phyloP scores from a whole-genome alignment of 2,888 invertebrate genomes.

The Achlya flavicornis region DNA sequence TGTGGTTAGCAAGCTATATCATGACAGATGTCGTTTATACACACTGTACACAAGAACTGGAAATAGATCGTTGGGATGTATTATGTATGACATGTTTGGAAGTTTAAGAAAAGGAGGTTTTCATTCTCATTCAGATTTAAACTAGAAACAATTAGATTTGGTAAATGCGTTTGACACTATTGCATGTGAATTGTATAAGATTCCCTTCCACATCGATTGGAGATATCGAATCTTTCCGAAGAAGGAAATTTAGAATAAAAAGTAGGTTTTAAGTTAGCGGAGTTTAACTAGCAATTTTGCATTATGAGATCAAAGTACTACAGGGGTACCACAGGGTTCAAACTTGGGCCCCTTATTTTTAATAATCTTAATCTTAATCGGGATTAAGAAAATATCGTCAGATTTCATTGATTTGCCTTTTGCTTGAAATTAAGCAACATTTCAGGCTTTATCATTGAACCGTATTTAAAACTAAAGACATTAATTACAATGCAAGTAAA shows the following conservation, averaged over 20 bases:
- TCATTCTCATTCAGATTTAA: background rate
- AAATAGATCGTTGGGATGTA: background rate
- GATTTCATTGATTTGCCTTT: too few relatives aligned
- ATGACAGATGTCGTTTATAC: slow-evolving; percentile 1
- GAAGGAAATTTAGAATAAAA: background rate
- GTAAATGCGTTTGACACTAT: background rate
- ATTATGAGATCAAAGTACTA: background rate
- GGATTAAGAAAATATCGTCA: background rate
- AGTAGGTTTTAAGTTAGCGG: background rate
- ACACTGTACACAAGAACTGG: background rate
- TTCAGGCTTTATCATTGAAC: background rate
- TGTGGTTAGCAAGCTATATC: slow-evolving; percentile 6
- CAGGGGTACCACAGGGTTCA: background rate
- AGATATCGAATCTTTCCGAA: background rate
- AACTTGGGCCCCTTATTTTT: background rate
- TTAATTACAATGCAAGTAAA: background rate
- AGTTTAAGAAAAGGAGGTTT: background rate
- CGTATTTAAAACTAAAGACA: background rate
- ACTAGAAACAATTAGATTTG: background rate
- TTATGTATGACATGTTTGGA: background rate
- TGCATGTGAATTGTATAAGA: background rate
- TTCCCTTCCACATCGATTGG: background rate
- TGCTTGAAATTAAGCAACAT: background rate
- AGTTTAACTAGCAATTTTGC: background rate
- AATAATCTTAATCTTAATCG: background rate